Percentiles rank a stretch among this genome's conserved stretches.
Conservation (phyloP, 2,113 vertebrate species). For the Hippotragus niger region DNA sequence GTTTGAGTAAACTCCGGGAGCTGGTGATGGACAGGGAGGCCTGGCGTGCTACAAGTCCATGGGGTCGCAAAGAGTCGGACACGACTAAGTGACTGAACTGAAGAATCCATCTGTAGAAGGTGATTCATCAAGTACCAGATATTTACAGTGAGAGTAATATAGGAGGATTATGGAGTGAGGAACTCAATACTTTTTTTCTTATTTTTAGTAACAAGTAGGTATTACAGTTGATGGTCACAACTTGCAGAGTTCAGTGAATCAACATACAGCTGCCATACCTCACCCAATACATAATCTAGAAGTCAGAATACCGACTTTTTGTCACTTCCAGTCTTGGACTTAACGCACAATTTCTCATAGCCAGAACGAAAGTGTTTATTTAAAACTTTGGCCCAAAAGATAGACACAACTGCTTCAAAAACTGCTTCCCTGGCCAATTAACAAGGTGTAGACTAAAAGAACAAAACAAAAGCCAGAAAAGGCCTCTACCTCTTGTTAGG, state of each 20-base stretch:
- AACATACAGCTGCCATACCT: background rate
- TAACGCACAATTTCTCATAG: background rate
- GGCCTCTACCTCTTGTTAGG: background rate
- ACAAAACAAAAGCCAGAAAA: background rate
- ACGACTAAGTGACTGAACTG: fast-evolving
- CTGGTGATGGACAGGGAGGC: background rate
- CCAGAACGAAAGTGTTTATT: background rate
- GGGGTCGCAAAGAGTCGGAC: fast-evolving
- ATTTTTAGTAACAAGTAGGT: background rate
- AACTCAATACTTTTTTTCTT: background rate
- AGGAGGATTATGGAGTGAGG: background rate
- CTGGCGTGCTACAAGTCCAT: background rate
- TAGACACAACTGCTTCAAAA: background rate
- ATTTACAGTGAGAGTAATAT: background rate
- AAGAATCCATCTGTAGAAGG: background rate
- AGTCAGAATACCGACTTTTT: background rate
- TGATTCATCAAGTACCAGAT: background rate
- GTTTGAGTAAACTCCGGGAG: background rate
- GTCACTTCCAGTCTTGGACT: background rate
- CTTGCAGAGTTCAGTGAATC: background rate
- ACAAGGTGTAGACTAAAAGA: background rate
- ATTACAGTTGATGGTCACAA: background rate
- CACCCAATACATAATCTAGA: background rate
- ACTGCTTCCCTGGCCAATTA: background rate
- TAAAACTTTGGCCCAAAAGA: background rate